Percentiles rank a stretch among this genome's conserved stretches.
phyloP scores from a whole-genome alignment of 2,797 vertebrate genomes.

The Sebastes dallii region DNA sequence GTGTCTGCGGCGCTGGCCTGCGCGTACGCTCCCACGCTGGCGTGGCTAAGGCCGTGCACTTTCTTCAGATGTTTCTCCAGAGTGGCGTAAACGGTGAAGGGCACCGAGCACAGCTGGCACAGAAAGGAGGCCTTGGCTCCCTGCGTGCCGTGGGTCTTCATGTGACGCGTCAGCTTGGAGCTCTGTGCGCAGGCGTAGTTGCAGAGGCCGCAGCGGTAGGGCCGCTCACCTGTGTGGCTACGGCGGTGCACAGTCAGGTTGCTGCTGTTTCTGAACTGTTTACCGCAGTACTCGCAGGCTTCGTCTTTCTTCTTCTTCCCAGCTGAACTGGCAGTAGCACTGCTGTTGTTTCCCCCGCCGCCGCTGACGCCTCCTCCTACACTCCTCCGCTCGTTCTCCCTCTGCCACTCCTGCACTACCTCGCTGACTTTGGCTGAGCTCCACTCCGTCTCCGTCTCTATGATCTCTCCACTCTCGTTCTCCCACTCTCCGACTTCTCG shows the following conservation, averaged over 20 bases:
- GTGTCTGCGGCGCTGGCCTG: slow-evolving; percentile 63
- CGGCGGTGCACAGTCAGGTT: slow-evolving; percentile 84
- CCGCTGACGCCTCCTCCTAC: slow-evolving; percentile 7
- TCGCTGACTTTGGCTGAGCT: slow-evolving; percentile 61
- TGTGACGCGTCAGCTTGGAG: slow-evolving; percentile 89
- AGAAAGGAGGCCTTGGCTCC: slow-evolving; percentile 71
- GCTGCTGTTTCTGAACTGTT: slow-evolving; percentile 86
- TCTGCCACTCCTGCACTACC: slow-evolving; percentile 79
- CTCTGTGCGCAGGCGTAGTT: slow-evolving; percentile 90
- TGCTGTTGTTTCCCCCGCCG: neutral
- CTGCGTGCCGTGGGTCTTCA: slow-evolving; percentile 87
- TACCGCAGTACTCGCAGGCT: slow-evolving; percentile 80
- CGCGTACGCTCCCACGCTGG: slow-evolving; percentile 74
- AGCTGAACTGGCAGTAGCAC: neutral
- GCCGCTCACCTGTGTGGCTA: slow-evolving; percentile 89
- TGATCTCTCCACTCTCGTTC: slow-evolving; percentile 61
- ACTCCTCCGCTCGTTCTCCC: slow-evolving; percentile 70
- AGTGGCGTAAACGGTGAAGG: slow-evolving; percentile 86
- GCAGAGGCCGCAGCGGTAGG: slow-evolving; percentile 87
- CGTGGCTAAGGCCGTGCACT: slow-evolving; percentile 81
- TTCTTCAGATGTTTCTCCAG: slow-evolving; percentile 88
- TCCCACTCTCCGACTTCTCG: slow-evolving; percentile 67
- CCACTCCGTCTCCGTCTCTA: slow-evolving; percentile 66
- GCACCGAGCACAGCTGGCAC: slow-evolving; percentile 77
- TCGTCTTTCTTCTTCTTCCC: slow-evolving; percentile 82